Evolutionary conservation across 2,888 invertebrate genomes (phyloP), one percentile per base, ranked within the genome.

Genomic region (Camptogramma bilineatum): DNA sequence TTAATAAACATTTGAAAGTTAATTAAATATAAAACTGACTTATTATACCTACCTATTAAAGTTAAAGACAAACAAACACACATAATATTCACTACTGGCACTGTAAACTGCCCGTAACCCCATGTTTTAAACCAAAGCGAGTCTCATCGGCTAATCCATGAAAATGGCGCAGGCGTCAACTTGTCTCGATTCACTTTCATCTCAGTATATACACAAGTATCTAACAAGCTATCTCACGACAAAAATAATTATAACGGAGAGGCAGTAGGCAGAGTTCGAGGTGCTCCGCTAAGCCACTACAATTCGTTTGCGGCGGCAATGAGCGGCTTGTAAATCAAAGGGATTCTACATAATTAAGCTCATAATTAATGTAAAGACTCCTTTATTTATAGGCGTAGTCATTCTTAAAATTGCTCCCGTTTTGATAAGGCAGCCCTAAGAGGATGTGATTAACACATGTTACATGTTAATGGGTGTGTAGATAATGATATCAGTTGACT

Each of bases 251-350:
- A 86, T 85, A 87, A 83, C 81, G 80, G 77, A 80, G 80, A 81
- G 75, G 81, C 85, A 80, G 83, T 79, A 84, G 80, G 81, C 85
- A 81, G 80, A 84, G 86, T 83, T 73, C 81, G 85, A 81, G 87
- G 84, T 89, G 82, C 86, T 85, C 82, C 85, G 84, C 83, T 93
- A 93, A 93, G 91, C 91, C 91, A 88, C 84, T 86, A 87, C 91
- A 88, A 88, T 91, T 90, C 91, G 90, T 90, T 90, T 85, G 91
- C 86, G 91, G 91, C 87, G 85, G 89, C 90, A 86, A 85, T 85
- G 88, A 88, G 90, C 87, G 86, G 85, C 89, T 88, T 91, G 90
- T 93, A 92, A 92, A 93, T 93, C 92, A 93, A 93, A 91, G 91
- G 91, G 91, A 92, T 90, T 91, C 90, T 86, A 90, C 87, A 88